Conservation (phyloP, 1,140 invertebrate species). For the Holotrichia oblita region DNA sequence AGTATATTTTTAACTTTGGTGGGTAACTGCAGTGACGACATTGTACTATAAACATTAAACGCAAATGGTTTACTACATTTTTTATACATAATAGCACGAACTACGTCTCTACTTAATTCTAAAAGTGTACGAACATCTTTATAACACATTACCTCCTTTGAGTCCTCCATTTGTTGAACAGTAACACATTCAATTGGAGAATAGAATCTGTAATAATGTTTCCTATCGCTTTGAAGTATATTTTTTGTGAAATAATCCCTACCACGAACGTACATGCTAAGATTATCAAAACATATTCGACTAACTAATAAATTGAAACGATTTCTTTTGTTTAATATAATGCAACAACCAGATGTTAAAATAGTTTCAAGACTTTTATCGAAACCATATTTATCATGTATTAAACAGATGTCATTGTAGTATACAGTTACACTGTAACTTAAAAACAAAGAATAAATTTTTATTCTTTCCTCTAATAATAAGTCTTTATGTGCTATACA, state of each 20-base stretch:
- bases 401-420: conserved; percentile 25
- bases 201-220: conserved; percentile 10
- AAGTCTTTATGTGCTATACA: neutral
- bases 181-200: neutral
- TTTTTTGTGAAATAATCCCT: conserved; percentile 19
- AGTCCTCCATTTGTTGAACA: neutral
- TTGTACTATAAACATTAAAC: conserved; percentile 3
- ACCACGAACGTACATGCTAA: neutral
- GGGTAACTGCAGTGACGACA: neutral
- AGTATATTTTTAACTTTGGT: conserved; percentile 9
- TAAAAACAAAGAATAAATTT: conserved; percentile 24
- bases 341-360: neutral
- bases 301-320: conserved; percentile 24
- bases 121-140: conserved; percentile 4
- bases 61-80: neutral
- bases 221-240: conserved; percentile 14
- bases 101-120: conserved; percentile 25
- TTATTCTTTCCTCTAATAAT: neutral
- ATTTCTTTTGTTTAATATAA: neutral
- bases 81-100: neutral
- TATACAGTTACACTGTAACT: conserved; percentile 7
- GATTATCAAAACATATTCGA: neutral
- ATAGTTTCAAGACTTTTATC: conserved; percentile 11
- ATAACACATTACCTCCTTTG: neutral
- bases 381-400: conserved; percentile 31